Evolutionary conservation across 2,113 vertebrate species (phyloP), one percentile per base, ranked within the genome.

Genomic region (Perca fluviatilis): DNA sequence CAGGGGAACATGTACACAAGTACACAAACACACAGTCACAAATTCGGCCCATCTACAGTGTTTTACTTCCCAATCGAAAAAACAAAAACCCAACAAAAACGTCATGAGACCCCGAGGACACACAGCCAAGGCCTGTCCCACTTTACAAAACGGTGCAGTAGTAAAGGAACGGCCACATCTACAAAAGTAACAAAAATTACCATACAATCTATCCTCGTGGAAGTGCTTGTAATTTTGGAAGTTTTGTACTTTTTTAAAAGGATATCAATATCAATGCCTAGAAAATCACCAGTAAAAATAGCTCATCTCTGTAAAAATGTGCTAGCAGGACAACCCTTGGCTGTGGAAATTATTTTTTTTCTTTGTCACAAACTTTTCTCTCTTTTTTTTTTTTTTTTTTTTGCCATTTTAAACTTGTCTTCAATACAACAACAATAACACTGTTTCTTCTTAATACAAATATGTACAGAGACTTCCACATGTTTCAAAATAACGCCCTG

Each of bases 201-300:
- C 92, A 79, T 92, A 94, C 86, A 92, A 91, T 95, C 93, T 94
- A 94, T 93, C 67, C 46, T 88, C 90, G 89, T 94, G 95, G 95
- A 95, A 95, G 94, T 96, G 94, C 92, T 92, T 92, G 91, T 89
- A 86, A 88, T 91, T 83, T 87, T 93, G 93, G 92, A 94, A 93
- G 92, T 90, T 91, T 93, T 91, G 86, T 93, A 88, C 86, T 92
- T 90, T 92, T 92, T 92, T 82, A 87, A 93, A 94, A 94, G 91
- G 90, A 92, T 92, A 90, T 94, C 81, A 88, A 83, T 93, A 93
- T 89, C 88, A 91, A 91, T 88, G 85, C 81, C 93, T 95, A 95
- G 90, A 96, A 96, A 95, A 96, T 94, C 90, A 95, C 88, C 94
- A 94, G 94, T 95, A 96, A 96, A 96, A 96, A 96, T 96, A 95